Conservation (phyloP, 2,888 invertebrate genomes). For the Eutolmus rufibarbis region DNA sequence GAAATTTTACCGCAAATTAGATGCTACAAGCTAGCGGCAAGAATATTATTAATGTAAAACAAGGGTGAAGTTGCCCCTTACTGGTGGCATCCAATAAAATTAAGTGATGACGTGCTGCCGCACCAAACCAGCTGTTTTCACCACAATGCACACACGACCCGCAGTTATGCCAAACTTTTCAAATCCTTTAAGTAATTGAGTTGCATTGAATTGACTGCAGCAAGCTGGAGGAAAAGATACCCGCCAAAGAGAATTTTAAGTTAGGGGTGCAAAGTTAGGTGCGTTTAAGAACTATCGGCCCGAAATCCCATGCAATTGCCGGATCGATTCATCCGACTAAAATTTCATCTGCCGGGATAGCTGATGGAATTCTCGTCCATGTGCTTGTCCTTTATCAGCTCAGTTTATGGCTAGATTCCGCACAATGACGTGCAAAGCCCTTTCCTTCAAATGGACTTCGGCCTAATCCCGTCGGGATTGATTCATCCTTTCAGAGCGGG, state of each 20-base stretch:
- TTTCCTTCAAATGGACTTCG: constrained; percentile 30
- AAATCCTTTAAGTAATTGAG: constrained; percentile 35
- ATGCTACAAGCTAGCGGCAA: not conserved
- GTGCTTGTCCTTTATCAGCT: constrained; percentile 9
- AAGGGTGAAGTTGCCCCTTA: not conserved
- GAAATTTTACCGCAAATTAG: not conserved
- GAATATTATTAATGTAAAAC: not conserved
- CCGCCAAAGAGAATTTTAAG: constrained; percentile 26
- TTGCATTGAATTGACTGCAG: constrained; percentile 17
- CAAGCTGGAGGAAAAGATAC: not conserved
- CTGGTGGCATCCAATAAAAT: constrained; percentile 22
- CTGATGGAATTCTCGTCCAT: constrained; percentile 16
- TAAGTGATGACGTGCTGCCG: constrained; percentile 11
- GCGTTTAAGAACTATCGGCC: not conserved
- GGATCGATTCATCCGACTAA: constrained; percentile 1
- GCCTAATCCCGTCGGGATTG: not conserved
- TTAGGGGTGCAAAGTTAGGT: not conserved
- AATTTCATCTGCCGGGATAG: not conserved
- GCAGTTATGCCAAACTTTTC: constrained; percentile 13
- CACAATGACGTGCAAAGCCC: constrained; percentile 29
- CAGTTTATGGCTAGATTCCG: constrained; percentile 24
- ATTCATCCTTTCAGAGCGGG: not conserved
- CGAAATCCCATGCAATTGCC: constrained; percentile 22
- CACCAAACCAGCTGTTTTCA: not conserved
- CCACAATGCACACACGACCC: not conserved